These are phyloP conservation scores for Pelusios castaneus DNA, from an alignment of 2,113 vertebrate species.

Conservation along the genomic window DNA sequence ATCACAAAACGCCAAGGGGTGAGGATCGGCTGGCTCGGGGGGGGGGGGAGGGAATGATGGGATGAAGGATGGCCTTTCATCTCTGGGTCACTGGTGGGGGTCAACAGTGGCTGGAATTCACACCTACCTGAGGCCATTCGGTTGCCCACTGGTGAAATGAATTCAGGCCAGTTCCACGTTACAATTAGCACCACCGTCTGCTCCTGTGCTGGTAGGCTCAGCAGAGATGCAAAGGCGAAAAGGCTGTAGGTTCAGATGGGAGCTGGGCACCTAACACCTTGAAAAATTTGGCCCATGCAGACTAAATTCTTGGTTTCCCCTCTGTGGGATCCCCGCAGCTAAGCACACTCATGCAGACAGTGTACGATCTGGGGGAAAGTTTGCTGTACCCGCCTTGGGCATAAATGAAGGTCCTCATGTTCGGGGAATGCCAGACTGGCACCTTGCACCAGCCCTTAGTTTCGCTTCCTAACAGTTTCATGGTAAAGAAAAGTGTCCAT, in stretches of 20 bases:
- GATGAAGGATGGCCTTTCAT: no score
- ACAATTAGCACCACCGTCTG: not conserved
- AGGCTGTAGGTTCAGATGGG: not conserved
- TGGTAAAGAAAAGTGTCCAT: not conserved
- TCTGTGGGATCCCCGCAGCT: not conserved
- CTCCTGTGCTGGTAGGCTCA: not conserved
- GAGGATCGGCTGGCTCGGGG: not conserved
- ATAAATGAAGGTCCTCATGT: not conserved
- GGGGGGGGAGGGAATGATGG: no score
- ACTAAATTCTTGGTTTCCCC: not conserved
- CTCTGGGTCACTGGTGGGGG: no score
- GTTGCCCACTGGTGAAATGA: not conserved
- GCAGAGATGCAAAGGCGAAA: not conserved
- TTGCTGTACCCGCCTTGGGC: not conserved
- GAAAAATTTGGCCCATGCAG: not conserved
- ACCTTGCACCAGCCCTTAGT: not conserved
- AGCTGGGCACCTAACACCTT: not conserved
- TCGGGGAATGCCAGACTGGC: not conserved
- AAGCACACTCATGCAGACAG: not conserved
- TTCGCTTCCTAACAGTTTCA: not conserved
- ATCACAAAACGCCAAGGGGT: not conserved
- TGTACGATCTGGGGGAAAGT: not conserved
- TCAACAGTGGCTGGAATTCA: not conserved
- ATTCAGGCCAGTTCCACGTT: not conserved
- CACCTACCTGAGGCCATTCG: not conserved